Conservation (phyloP, 2,113 vertebrate species). For the Eurystomus gularis region DNA sequence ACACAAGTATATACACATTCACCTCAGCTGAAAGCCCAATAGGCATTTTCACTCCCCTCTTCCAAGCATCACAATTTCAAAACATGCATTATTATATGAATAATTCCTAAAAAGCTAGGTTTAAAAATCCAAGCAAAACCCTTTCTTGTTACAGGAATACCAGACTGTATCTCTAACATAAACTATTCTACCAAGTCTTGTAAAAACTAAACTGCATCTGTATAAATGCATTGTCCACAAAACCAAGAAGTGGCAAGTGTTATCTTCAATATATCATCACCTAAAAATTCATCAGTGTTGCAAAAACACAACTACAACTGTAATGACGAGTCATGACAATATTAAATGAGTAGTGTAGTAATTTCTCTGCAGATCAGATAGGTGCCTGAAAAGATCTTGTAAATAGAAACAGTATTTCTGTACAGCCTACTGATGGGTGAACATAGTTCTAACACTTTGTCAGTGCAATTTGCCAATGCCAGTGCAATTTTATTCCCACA, state of each 20-base stretch:
- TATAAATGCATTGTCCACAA: neutral
- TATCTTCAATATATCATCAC: neutral
- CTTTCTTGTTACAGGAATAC: neutral
- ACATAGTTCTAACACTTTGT: conserved; percentile 45
- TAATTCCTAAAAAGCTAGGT: neutral
- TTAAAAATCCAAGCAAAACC: neutral
- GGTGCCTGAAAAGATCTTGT: neutral
- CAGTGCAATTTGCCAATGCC: conserved; percentile 30
- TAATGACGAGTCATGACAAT: neutral
- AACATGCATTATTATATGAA: neutral
- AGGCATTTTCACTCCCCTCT: neutral
- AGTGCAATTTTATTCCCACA: conserved; percentile 42
- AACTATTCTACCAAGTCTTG: neutral
- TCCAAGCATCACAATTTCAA: neutral
- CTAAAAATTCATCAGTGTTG: neutral
- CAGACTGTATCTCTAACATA: neutral
- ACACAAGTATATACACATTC: neutral
- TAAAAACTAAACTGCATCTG: neutral
- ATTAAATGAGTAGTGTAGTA: neutral
- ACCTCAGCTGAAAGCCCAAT: neutral
- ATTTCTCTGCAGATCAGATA: conserved; percentile 24
- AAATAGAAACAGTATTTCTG: conserved; percentile 35
- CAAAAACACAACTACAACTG: neutral
- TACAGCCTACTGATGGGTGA: conserved; percentile 31
- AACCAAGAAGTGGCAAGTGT: neutral